Base-by-base conservation (phyloP, 2,888 invertebrate species). In the Acronicta psi region DNA sequence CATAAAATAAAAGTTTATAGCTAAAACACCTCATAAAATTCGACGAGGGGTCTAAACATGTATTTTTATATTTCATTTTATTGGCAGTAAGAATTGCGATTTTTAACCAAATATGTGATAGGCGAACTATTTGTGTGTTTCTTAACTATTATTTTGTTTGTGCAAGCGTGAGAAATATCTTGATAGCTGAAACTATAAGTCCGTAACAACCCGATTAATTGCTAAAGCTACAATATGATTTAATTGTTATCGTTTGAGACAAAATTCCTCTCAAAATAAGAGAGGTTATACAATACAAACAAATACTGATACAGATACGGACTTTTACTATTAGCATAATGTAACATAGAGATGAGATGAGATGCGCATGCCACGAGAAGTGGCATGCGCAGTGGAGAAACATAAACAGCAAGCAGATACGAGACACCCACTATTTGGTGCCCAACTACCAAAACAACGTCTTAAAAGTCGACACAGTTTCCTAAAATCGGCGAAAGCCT, bases 1-100 rank as follows among this genome's bases (percentile, higher is more conserved):
- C 43, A 75, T 77, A 57, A 67, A 69, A 57, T 37, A 57, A 67
- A 69, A 57, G 34, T 62, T 75, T 57, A 75, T 69, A 46, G 17
- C 47, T 59, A 57, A 53, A 63, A 54, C 11, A 37, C 58, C 10
- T 42, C 40, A 18, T 42, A 13, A 14, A 58, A 77, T 77, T 71
- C 60, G 73, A 55, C 65, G 71, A 68, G 61, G 63, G 44, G 36
- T 60, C 36, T 52, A 45, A 51, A 56, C 13, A 36, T 44, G 31
- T 31, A 44, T 11, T 46, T 62, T 59, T 17, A 64, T 52, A 59
- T 73, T 65, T 68, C 65, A 74, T 64, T 59, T 68, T 77, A 77
- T 64, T 59, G 56, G 50, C 60, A 65, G 57, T 59, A 69, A 59
- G 25, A 55, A 16, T 14, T 9, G 41, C 2, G 17, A 59, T 55